phyloP scores from a whole-genome alignment of 2,888 invertebrate species.

The Itoplectis maculator region DNA sequence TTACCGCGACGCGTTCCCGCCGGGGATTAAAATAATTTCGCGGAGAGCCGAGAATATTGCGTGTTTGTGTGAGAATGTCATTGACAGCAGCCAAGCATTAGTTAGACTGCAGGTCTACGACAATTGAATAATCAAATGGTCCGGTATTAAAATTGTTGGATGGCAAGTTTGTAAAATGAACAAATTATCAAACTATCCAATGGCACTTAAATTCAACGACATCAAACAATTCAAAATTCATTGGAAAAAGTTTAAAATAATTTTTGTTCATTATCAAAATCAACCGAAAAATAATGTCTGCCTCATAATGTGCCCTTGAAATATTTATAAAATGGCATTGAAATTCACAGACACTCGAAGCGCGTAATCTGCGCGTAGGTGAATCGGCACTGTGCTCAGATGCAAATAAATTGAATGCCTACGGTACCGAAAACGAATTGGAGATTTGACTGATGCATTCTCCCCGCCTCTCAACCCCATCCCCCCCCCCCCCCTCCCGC shows the following conservation, averaged over 20 bases:
- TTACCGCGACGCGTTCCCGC: background rate
- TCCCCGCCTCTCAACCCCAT: too few species aligned
- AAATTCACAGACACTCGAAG: background rate
- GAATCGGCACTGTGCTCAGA: slow-evolving; percentile 3
- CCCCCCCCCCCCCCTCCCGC: background rate
- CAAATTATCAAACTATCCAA: background rate
- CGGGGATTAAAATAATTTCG: slow-evolving; percentile 1
- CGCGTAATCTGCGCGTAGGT: background rate
- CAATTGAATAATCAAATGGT: background rate
- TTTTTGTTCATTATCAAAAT: too few species aligned
- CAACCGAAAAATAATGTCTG: background rate
- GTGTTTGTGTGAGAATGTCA: too few species aligned
- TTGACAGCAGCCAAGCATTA: background rate
- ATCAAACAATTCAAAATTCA: background rate
- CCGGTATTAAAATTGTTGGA: background rate
- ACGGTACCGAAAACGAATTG: slow-evolving; percentile 45
- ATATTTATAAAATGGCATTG: background rate
- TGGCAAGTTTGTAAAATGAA: background rate
- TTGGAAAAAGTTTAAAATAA: background rate
- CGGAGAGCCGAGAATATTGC: background rate
- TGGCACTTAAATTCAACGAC: background rate
- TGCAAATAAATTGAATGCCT: slow-evolving; percentile 46
- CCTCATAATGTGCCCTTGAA: too few species aligned
- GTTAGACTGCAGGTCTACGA: background rate
- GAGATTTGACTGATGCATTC: slow-evolving; percentile 57